Conservation (phyloP, 2,888 invertebrate genomes). For the Callyntrura guangdongensis region DNA sequence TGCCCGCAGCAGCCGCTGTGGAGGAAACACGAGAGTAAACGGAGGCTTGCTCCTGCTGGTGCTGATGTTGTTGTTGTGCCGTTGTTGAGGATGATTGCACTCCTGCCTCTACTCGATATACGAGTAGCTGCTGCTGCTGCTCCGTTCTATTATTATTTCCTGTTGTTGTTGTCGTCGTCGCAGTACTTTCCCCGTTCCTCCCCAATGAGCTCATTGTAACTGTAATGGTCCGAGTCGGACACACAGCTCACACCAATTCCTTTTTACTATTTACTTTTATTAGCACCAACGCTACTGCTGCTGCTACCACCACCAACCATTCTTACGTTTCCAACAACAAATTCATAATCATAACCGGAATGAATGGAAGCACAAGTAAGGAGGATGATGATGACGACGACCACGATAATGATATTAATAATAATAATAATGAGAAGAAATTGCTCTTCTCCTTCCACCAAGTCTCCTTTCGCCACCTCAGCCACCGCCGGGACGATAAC, state of each 20-base stretch:
- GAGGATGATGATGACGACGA: no score
- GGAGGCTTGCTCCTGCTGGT: constrained; percentile 9
- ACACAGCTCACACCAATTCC: background rate
- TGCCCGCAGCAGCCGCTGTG: constrained; percentile 1
- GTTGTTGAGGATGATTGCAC: constrained; percentile 42
- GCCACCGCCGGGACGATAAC: background rate
- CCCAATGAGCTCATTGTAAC: constrained; percentile 70
- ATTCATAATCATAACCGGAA: no score
- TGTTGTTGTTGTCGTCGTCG: background rate
- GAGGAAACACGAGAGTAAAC: constrained; percentile 12
- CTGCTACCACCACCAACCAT: no score
- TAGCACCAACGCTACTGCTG: no score
- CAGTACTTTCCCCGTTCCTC: constrained; percentile 54
- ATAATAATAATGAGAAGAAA: constrained; percentile 4
- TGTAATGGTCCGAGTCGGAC: no score
- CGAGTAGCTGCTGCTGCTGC: constrained; percentile 6
- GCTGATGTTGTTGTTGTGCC: constrained; percentile 15
- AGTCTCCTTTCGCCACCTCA: background rate
- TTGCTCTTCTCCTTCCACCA: background rate
- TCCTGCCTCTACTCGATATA: background rate
- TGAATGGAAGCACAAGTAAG: no score
- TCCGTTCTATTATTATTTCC: background rate
- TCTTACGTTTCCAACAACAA: constrained; percentile 3
- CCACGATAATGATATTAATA: background rate
- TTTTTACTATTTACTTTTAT: constrained; percentile 15